These are phyloP conservation scores for Eristalis pertinax DNA, from an alignment of 2,888 invertebrate species.

Conservation along the genomic window DNA sequence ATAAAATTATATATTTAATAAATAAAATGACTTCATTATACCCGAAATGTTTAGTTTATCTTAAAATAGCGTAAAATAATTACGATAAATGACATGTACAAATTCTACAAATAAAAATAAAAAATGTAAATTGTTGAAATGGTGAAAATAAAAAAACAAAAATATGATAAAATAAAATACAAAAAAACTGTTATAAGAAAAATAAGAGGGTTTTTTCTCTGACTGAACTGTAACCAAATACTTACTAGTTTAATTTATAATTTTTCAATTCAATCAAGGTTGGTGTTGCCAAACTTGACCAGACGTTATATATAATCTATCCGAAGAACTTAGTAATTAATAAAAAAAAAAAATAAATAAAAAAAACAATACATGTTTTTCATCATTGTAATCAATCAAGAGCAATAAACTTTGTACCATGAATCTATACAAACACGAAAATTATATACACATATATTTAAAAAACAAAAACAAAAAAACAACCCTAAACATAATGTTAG, in stretches of 20 bases:
- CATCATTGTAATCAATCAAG: constrained; percentile 60
- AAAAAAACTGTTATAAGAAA: constrained; percentile 57
- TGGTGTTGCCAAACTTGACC: constrained; percentile 35
- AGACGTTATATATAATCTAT: constrained; percentile 7
- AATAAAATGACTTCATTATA: constrained; percentile 37
- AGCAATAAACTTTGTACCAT: constrained; percentile 73
- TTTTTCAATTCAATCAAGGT: constrained; percentile 24
- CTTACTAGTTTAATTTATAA: constrained; percentile 64
- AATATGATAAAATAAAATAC: constrained; percentile 7
- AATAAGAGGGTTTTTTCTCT: constrained; percentile 54
- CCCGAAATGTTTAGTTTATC: constrained; percentile 41
- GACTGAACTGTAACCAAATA: constrained; percentile 72
- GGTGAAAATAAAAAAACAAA: constrained; percentile 16
- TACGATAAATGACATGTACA: constrained; percentile 60
- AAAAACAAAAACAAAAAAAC: constrained; percentile 24
- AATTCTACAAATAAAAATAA: constrained; percentile 60
- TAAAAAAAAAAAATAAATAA: constrained; percentile 7
- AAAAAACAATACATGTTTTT: constrained; percentile 38
- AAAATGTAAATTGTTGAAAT: constrained; percentile 64
- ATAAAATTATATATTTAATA: constrained; percentile 4
- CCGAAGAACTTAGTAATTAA: neutral
- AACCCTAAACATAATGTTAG: constrained; percentile 52
- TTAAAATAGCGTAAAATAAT: constrained; percentile 31
- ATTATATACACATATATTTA: constrained; percentile 13
- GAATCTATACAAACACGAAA: constrained; percentile 54